A percentile compares a stretch with the other conserved stretches of the same genome.
Evolutionary conservation across 1,140 invertebrate species (phyloP).

Genomic region (Lasaia peninsularis): DNA sequence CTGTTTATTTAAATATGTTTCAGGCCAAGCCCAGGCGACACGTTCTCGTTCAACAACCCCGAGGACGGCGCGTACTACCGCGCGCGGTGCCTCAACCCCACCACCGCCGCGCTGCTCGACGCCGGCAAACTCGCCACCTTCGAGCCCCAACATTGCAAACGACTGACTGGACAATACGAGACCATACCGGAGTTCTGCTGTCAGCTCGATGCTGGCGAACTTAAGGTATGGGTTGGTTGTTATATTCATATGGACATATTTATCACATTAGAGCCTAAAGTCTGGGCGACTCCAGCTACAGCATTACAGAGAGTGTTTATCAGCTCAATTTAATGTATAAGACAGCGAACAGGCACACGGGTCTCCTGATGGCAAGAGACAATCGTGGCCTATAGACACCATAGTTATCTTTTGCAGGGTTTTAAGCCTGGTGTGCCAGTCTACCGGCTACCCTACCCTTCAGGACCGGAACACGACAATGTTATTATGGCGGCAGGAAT

Average conservation of each 20-base stretch:
- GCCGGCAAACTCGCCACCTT: conserved; percentile 56
- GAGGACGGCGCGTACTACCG: conserved; percentile 75
- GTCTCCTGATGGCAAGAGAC: no score
- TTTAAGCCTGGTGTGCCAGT: no score
- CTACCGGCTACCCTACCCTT: no score
- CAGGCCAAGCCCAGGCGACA: conserved; percentile 40
- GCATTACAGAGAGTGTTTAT: neutral
- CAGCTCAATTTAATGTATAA: no score
- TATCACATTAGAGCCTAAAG: no score
- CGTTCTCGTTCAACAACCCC: conserved; percentile 38
- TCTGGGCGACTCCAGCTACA: no score
- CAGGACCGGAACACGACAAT: no score
- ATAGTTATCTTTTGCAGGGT: no score
- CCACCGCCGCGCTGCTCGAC: conserved; percentile 52
- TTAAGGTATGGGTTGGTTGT: conserved; percentile 26
- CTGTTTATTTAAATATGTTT: neutral
- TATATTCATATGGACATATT: neutral
- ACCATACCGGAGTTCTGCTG: conserved; percentile 44
- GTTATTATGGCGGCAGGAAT: no score
- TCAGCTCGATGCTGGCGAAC: conserved; percentile 19
- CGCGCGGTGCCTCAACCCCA: conserved; percentile 84
- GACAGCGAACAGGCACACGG: no score
- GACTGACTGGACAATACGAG: conserved; percentile 27
- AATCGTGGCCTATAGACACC: no score
- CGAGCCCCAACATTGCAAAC: conserved; percentile 41